A percentile compares a stretch with the other conserved stretches of the same genome.
These are phyloP conservation scores for Cervus canadensis DNA, from an alignment of 2,113 vertebrate species.

Conservation along the genomic window DNA sequence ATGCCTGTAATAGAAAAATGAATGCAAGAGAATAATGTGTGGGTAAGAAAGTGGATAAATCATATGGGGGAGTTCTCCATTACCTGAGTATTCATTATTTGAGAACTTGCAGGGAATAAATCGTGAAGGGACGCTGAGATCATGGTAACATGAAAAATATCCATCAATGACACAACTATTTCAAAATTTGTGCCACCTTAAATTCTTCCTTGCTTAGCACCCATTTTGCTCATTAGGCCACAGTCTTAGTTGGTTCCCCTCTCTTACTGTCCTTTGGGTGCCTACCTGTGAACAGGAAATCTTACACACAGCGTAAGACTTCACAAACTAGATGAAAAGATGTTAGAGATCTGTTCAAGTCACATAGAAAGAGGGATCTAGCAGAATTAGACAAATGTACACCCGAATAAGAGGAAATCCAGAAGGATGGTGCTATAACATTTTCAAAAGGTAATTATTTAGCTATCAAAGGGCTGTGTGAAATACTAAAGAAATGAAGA, in stretches of 20 bases:
- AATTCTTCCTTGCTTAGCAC: background rate
- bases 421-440: background rate
- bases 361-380: background rate
- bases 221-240: background rate
- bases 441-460: background rate
- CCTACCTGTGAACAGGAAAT: background rate
- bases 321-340: background rate
- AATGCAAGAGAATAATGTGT: background rate
- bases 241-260: background rate
- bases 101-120: background rate
- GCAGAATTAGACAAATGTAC: background rate
- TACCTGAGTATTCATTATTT: background rate
- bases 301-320: background rate
- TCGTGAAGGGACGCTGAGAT: background rate
- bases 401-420: background rate
- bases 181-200: background rate
- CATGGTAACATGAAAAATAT: background rate
- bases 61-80: background rate
- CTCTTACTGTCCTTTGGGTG: background rate
- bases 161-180: background rate
- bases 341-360: background rate
- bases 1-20: background rate
- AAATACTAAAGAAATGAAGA: background rate
- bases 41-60: background rate
- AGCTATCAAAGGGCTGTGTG: background rate